Evolutionary conservation across 1,140 invertebrate genomes (phyloP), one percentile per base, ranked within the genome.

Genomic region (Maniola jurtina): DNA sequence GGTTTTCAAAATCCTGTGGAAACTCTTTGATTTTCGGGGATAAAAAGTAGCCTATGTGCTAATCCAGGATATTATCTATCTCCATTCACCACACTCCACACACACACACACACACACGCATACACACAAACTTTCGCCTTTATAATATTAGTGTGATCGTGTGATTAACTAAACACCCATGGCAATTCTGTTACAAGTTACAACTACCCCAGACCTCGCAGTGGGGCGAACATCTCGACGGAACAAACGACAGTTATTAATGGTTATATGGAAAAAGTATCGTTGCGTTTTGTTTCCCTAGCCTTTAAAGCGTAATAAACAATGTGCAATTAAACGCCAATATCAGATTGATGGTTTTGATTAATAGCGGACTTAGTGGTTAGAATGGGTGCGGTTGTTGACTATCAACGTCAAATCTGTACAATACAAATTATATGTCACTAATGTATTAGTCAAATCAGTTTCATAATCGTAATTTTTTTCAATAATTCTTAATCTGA

Each of bases 241-340:
- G 72, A 83, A 83, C 80, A 77, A 78, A 79, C 64, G 87, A 89
- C 87, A 82, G 81, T 72, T 89, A 89, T 89, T 89, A 89, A 89
- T 89, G 87, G 75, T 87, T 84, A 86, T 86, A 83, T 85, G 81
- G 80, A 85, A 89, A 88, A 89, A 89, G 85, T 84, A 88, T 83
- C 78, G 82, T 84, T 81, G 77, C 80, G 81, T 83, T 86, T 81
- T 73, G 79, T 81, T 82, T 78, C 79, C 85, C 80, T 73, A 69
- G 75, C 82, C 86, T 88, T 87, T 86, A 89, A 88, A 89, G 77
- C 84, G 81, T 79, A 86, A 85, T 87, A 89, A 86, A 88, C 87
- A 84, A 76, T 78, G 73, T 76, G 76, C 85, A 88, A 88, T 89
- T 89, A 89, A 86, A 83, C 80, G 81, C 81, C 84, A 83, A 88